Base-by-base conservation (phyloP, 1,140 invertebrate species). In the Aphelenchoides fujianensis region DNA sequence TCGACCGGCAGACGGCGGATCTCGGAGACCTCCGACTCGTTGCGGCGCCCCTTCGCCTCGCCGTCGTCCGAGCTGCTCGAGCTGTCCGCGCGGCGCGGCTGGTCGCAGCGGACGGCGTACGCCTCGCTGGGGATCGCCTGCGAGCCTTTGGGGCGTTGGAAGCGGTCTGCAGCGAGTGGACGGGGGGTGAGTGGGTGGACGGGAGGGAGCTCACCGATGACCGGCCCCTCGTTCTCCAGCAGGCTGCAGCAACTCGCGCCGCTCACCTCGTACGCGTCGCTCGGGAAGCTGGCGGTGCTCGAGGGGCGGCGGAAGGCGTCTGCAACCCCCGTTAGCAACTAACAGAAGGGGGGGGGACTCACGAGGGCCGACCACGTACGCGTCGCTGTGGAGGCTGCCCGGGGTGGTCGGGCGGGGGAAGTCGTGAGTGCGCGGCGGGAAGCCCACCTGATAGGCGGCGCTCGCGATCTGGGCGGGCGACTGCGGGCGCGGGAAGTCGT, bases 81-180 rank as follows among this genome's bases (percentile, higher is more conserved):
- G n/a, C n/a, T n/a, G n/a, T n/a, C n/a, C n/a, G n/a, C n/a, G n/a
- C n/a, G n/a, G n/a, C n/a, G n/a, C n/a, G n/a, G n/a, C 23, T 48
- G 41, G 41, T 23, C 41, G 23, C 41, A 23, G 12, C 41, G 12
- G 23, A 48, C 41, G 23, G 23, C 41, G 41, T 48, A 48, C 12
- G 12, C 41, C 23, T 48, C 41, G 41, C 41, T 48, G 12, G 41
- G 41, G 23, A 48, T 48, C 12, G 12, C 23, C 12, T 16, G 12
- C 23, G 41, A 48, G 12, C 41, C 41, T 48, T 48, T 48, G 41
- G 41, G 41, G 23, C 23, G 41, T 48, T 48, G 41, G 41, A 48
- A 48, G 41, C 41, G 41, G 23, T 48, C 41, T n/a, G n/a, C n/a
- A n/a, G n/a, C n/a, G n/a, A n/a, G n/a, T 48, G 41, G 41, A 48